Base-by-base conservation (phyloP, 2,113 vertebrate species). In the Podarcis raffonei region DNA sequence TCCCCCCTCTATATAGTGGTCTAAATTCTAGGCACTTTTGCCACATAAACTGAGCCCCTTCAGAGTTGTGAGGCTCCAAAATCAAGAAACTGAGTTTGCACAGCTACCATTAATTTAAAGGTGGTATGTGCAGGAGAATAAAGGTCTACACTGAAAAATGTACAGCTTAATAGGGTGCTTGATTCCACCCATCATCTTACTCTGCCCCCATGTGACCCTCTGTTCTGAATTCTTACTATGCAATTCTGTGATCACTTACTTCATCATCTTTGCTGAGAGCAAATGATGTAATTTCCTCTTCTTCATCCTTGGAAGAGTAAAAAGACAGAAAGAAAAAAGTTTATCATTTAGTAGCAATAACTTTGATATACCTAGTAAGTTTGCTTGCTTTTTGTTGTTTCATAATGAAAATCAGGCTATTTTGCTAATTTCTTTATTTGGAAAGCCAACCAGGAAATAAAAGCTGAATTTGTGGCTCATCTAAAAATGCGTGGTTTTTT, bases 281-380 rank as follows among this genome's bases (percentile, higher is more conserved):
- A 32, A 99, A 99, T 0, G 98, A 96, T 1, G 97, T 99, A 90
- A 99, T 98, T 87, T 99, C 98, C 80, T 99, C 98, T 59, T 98
- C 98, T 53, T 99, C 99, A 6, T 98, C 99, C 99, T 99, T 6
- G 1, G 12, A 37, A 76, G 39, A 6, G 0, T 0, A 4, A 35
- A 85, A 62, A 27, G 4, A n/a, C 12, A n/a, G 3, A 1, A 4
- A 1, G 13, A 75, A 71, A n/a, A 2, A 0, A 2, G 23, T 65
- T n/a, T 48, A 32, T 6, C 22, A 42, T 76, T 53, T 53, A 53
- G 9, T 53, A 53, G 48, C 48, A 53, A 77, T 53, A 32, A 32
- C n/a, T 48, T 48, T 39, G 20, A 53, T 53, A 53, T 53, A 53
- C 48, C 11, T 53, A 53, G 9, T 53, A 53, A 53, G 48, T 53